Percentiles rank a stretch among this genome's conserved stretches.
Evolutionary conservation across 2,888 invertebrate species (phyloP).

Genomic region (Ferdinandea cuprea): DNA sequence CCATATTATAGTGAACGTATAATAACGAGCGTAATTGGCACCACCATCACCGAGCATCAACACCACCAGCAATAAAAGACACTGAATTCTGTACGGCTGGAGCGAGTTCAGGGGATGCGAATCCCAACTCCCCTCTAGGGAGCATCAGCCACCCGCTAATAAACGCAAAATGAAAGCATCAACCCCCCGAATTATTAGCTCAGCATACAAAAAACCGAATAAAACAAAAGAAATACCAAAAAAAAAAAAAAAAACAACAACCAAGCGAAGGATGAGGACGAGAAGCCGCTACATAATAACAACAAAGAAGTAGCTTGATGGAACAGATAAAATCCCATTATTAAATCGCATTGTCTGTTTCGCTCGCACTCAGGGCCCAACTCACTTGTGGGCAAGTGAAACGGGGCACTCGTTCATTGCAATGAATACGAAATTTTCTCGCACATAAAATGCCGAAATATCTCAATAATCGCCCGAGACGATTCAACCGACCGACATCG

Average conservation of each 20-base stretch:
- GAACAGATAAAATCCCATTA: conserved; percentile 83
- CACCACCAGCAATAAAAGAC: conserved; percentile 75
- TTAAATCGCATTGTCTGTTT: conserved; percentile 80
- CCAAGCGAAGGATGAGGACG: conserved; percentile 66
- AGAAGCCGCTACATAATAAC: conserved; percentile 81
- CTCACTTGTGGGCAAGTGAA: conserved; percentile 79
- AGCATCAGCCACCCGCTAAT: conserved; percentile 55
- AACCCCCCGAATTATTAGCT: conserved; percentile 65
- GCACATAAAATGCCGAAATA: conserved; percentile 73
- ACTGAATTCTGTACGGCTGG: conserved; percentile 2
- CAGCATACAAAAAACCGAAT: conserved; percentile 29
- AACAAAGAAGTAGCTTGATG: conserved; percentile 80
- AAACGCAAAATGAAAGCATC: conserved; percentile 71
- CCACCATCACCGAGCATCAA: conserved; percentile 75
- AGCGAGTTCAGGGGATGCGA: not conserved
- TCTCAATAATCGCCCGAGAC: conserved; percentile 68
- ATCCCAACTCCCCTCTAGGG: conserved; percentile 45
- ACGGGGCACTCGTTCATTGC: conserved; percentile 82
- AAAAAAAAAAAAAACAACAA: conserved; percentile 35
- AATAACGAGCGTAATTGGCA: conserved; percentile 75
- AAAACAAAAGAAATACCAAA: conserved; percentile 24
- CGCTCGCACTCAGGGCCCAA: conserved; percentile 77
- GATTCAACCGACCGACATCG: conserved; percentile 19
- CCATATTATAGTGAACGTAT: conserved; percentile 75
- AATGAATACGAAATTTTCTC: conserved; percentile 82